Percentiles rank a stretch among this genome's conserved stretches.
Evolutionary conservation across 2,888 invertebrate species (phyloP).

Genomic region (Globia sparganii): DNA sequence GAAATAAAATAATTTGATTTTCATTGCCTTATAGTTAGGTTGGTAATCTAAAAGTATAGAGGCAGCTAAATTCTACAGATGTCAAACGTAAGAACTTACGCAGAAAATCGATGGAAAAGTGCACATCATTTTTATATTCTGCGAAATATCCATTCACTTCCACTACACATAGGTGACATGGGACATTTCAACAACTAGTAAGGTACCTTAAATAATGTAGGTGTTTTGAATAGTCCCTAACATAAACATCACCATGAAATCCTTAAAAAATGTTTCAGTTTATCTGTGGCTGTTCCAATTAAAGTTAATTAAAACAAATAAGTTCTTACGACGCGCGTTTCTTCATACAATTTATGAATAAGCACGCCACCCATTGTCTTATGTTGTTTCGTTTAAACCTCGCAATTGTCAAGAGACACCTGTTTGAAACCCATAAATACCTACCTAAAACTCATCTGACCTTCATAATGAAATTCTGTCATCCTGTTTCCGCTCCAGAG

Average conservation of each 20-base stretch:
- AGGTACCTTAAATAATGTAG: too few species aligned
- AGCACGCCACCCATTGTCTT: background rate
- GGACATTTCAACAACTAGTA: too few species aligned
- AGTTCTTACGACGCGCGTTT: background rate
- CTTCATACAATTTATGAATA: background rate
- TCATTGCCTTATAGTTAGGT: background rate
- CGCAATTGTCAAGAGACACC: constrained; percentile 9
- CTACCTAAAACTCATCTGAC: constrained; percentile 17
- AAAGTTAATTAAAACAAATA: background rate
- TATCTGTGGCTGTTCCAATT: background rate
- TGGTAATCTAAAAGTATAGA: background rate
- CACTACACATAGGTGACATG: background rate
- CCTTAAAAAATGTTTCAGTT: background rate
- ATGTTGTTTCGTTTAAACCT: background rate
- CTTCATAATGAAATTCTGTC: constrained; percentile 19
- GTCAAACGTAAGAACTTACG: background rate
- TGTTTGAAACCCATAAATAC: constrained; percentile 11
- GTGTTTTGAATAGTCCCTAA: too few species aligned
- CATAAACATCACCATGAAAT: too few species aligned
- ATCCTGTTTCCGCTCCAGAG: constrained; percentile 27
- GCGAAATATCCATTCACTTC: background rate
- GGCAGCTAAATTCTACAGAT: background rate
- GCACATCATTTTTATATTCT: background rate
- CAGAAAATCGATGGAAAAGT: constrained; percentile 1
- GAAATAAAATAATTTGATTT: background rate